A percentile compares a stretch with the other conserved stretches of the same genome.
These are phyloP conservation scores for Thamnophis sirtalis DNA, from an alignment of 2,113 vertebrate genomes.

Conservation along the genomic window DNA sequence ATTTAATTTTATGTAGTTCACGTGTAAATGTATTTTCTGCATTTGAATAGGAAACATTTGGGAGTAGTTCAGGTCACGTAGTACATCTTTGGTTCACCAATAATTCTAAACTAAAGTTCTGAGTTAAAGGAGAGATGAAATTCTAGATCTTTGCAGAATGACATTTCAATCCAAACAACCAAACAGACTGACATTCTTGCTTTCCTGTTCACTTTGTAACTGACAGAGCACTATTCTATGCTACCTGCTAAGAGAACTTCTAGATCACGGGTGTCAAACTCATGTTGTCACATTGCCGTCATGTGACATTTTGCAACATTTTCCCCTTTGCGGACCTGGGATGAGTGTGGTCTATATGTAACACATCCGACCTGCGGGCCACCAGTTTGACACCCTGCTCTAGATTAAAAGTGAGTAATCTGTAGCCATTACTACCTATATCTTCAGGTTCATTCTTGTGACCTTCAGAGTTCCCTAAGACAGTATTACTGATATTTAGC, in stretches of 20 bases:
- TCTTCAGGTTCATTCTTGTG: not conserved
- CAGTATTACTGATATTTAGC: not conserved
- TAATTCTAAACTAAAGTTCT: not conserved
- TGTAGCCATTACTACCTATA: not conserved
- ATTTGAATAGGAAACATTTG: not conserved
- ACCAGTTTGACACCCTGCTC: too few species aligned
- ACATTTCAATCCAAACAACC: not conserved
- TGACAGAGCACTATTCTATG: not conserved
- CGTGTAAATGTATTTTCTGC: not conserved
- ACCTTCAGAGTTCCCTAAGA: not conserved
- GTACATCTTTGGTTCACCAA: not conserved
- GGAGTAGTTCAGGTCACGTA: not conserved
- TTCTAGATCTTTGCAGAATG: not conserved
- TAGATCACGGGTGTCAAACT: not conserved
- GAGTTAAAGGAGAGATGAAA: not conserved
- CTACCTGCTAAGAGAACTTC: not conserved
- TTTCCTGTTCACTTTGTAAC: not conserved
- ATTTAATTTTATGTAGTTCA: not conserved
- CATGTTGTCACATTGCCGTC: too few species aligned
- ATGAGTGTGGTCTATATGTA: fast-evolving
- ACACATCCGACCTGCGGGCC: too few species aligned
- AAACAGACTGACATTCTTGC: not conserved
- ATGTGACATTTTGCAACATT: too few species aligned
- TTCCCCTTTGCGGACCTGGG: too few species aligned
- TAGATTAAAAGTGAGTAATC: not conserved